Evolutionary conservation across 2,888 invertebrate genomes (phyloP).

Genomic region (Pheosia tremula): DNA sequence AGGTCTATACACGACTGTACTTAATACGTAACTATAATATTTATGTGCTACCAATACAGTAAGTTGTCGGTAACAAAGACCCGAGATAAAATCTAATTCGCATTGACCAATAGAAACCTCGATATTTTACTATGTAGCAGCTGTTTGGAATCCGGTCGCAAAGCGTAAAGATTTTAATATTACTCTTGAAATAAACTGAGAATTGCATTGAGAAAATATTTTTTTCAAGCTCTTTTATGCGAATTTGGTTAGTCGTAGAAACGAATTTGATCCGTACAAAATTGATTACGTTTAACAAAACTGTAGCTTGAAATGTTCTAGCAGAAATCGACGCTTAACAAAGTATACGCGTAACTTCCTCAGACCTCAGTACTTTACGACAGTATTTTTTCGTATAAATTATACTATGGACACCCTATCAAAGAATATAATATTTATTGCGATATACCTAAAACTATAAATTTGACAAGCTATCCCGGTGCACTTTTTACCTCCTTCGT

Average conservation of each 20-base stretch:
- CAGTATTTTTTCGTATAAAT: neutral
- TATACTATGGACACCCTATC: neutral
- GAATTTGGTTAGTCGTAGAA: conserved; percentile 1
- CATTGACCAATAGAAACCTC: conserved; percentile 38
- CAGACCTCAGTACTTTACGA: neutral
- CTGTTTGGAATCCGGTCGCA: conserved; percentile 29
- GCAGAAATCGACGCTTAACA: conserved; percentile 1
- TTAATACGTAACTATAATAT: neutral
- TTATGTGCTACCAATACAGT: conserved; percentile 19
- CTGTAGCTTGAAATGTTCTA: conserved; percentile 1
- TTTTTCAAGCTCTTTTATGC: neutral
- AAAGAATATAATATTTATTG: too few relatives aligned
- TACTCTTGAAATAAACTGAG: conserved; percentile 6
- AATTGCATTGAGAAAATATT: conserved; percentile 11
- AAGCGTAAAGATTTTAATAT: conserved; percentile 5
- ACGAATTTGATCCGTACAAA: conserved; percentile 5
- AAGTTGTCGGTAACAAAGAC: conserved; percentile 31
- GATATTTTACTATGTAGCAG: conserved; percentile 35
- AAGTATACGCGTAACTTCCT: conserved; percentile 1
- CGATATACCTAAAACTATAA: too few relatives aligned
- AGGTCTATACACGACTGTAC: conserved; percentile 17
- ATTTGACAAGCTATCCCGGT: too few relatives aligned
- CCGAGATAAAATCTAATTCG: conserved; percentile 39
- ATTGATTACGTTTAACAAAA: conserved; percentile 3
- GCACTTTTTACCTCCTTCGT: too few relatives aligned